These are phyloP conservation scores for Penaeus monodon DNA, from an alignment of 2,888 invertebrate genomes.

Conservation along the genomic window DNA sequence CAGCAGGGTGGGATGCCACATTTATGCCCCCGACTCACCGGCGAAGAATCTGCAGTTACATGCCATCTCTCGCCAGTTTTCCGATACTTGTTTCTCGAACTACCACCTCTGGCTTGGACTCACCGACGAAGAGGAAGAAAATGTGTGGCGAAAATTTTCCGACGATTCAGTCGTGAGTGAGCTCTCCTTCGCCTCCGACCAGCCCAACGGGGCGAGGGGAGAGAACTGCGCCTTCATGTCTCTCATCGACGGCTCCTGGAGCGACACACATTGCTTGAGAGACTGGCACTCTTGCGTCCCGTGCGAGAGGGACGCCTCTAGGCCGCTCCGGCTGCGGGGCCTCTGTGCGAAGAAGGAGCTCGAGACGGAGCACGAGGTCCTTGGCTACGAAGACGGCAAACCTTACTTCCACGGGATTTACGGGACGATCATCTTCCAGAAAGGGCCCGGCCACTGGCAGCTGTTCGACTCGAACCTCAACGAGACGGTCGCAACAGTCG, in stretches of 20 bases:
- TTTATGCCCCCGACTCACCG: slow-evolving; percentile 11
- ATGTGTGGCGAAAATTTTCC: slow-evolving; percentile 34
- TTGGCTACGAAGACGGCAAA: slow-evolving; percentile 24
- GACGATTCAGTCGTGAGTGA: slow-evolving; percentile 20
- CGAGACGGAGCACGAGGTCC: slow-evolving; percentile 31
- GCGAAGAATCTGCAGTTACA: slow-evolving; percentile 20
- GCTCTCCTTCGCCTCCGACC: slow-evolving; percentile 7
- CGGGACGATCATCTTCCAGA: slow-evolving; percentile 42
- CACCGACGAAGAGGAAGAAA: slow-evolving; percentile 34
- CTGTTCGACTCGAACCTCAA: slow-evolving; percentile 37
- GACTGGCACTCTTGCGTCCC: slow-evolving; percentile 13
- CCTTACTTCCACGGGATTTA: slow-evolving; percentile 45
- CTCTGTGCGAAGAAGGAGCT: slow-evolving; percentile 38
- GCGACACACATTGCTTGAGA: not conserved
- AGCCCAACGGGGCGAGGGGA: slow-evolving; percentile 36
- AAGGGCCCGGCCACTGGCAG: slow-evolving; percentile 14
- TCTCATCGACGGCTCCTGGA: not conserved
- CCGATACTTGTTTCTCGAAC: slow-evolving; percentile 18
- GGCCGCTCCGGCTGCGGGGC: slow-evolving; percentile 29
- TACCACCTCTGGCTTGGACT: slow-evolving; percentile 45
- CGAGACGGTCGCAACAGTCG: slow-evolving; percentile 17
- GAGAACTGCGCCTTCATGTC: slow-evolving; percentile 19
- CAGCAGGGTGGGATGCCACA: not conserved
- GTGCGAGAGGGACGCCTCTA: slow-evolving; percentile 16
- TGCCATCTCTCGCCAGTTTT: slow-evolving; percentile 35